phyloP scores from a whole-genome alignment of 2,797 vertebrate species.

The Alfaro cultratus region DNA sequence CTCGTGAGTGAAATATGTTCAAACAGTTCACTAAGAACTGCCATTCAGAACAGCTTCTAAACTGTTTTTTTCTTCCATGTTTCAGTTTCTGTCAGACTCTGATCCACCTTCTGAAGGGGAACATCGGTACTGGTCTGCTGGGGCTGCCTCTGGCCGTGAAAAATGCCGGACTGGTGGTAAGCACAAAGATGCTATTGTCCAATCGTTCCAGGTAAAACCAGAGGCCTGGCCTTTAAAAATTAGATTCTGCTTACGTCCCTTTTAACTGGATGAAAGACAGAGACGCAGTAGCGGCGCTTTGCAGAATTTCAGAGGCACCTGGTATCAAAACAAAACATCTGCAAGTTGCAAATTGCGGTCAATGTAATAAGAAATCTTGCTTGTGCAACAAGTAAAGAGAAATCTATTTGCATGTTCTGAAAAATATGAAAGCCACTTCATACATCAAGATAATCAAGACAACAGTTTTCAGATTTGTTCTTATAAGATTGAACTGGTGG shows the following conservation, averaged over 20 bases:
- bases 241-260: not conserved
- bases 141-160: conserved; percentile 94
- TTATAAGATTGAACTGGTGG: too few species aligned
- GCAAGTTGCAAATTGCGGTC: not conserved
- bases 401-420: not conserved
- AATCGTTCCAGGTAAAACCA: not conserved
- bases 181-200: conserved; percentile 5
- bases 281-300: not conserved
- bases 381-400: not conserved
- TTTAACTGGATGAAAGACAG: not conserved
- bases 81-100: conserved; percentile 92
- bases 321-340: too few species aligned
- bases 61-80: not conserved
- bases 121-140: conserved; percentile 94
- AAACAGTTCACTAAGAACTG: not conserved
- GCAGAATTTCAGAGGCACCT: not conserved
- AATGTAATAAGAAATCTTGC: not conserved
- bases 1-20: conserved; percentile 69
- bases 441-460: not conserved
- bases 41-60: not conserved
- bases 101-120: conserved; percentile 95
- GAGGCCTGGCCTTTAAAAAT: not conserved
- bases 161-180: conserved; percentile 94
- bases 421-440: not conserved
- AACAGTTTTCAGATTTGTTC: not conserved